Evolutionary conservation across 2,113 vertebrate genomes (phyloP).

Genomic region (Dromaius novaehollandiae): DNA sequence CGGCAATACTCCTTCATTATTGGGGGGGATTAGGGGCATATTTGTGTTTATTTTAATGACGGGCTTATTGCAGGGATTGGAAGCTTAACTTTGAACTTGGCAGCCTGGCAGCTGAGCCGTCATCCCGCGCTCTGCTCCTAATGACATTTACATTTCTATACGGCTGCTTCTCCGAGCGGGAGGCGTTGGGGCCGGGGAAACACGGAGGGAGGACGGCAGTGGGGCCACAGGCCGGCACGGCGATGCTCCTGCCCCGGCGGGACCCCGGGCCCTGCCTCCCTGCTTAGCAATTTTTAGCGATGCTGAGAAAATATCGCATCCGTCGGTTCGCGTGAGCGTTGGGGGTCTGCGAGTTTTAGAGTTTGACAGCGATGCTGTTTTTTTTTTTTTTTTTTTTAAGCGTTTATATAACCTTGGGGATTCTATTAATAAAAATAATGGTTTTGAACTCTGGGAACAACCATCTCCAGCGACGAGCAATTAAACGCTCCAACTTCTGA

Average conservation of each 20-base stretch:
- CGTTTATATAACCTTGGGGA: constrained; percentile 62
- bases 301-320: neutral
- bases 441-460: constrained; percentile 59
- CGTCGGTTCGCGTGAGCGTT: neutral
- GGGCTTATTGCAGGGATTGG: neutral
- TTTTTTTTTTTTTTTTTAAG: neutral
- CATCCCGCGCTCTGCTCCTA: fast-evolving
- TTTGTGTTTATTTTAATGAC: constrained; percentile 2
- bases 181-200: neutral
- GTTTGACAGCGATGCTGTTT: neutral
- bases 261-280: neutral
- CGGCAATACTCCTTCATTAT: neutral
- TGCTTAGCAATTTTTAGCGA: neutral
- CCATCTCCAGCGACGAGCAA: neutral
- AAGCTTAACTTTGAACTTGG: constrained; percentile 6
- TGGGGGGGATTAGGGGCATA: constrained; percentile 30
- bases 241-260: neutral
- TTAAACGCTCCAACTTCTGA: neutral
- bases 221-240: neutral
- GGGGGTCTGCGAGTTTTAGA: neutral
- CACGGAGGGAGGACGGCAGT: neutral
- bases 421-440: constrained; percentile 73
- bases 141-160: neutral
- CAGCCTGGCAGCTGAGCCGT: neutral
- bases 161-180: neutral